Evolutionary conservation across 1,140 invertebrate genomes (phyloP).

Genomic region (Halotydeus destructor): DNA sequence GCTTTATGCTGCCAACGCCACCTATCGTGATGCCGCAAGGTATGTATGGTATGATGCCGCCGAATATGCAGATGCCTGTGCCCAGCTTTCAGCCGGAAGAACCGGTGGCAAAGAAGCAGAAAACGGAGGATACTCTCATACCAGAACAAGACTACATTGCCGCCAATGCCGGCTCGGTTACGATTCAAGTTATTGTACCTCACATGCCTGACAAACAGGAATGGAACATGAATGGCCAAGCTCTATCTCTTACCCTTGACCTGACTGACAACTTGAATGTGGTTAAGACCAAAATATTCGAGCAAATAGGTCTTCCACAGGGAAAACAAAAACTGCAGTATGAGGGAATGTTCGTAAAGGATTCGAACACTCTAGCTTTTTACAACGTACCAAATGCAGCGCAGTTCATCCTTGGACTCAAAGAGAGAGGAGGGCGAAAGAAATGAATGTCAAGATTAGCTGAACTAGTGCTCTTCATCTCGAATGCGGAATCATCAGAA

Average conservation of each 20-base stretch:
- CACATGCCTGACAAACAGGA: slow-evolving; percentile 64
- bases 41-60: slow-evolving; percentile 6
- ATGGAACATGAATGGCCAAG: slow-evolving; percentile 89
- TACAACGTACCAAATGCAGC: slow-evolving; percentile 75
- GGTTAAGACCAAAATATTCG: slow-evolving; percentile 71
- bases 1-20: slow-evolving; percentile 5
- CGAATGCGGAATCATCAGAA: too few relatives aligned
- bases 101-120: slow-evolving; percentile 60
- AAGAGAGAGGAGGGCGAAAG: slow-evolving; percentile 92
- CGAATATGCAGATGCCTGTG: slow-evolving; percentile 12
- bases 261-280: slow-evolving; percentile 50
- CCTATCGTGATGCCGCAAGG: slow-evolving; percentile 5
- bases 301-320: slow-evolving; percentile 74
- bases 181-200: slow-evolving; percentile 55
- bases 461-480: too few relatives aligned
- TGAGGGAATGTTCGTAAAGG: slow-evolving; percentile 95
- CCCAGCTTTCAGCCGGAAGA: slow-evolving; percentile 29
- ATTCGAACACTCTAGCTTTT: slow-evolving; percentile 79
- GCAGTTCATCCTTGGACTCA: slow-evolving; percentile 69
- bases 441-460: too few relatives aligned
- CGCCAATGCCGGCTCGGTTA: slow-evolving; percentile 45
- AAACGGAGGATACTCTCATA: slow-evolving; percentile 77
- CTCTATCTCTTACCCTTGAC: slow-evolving; percentile 51
- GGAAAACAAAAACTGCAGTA: slow-evolving; percentile 90
- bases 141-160: slow-evolving; percentile 62